phyloP scores from a whole-genome alignment of 2,888 invertebrate species.

The Papilio elwesi region DNA sequence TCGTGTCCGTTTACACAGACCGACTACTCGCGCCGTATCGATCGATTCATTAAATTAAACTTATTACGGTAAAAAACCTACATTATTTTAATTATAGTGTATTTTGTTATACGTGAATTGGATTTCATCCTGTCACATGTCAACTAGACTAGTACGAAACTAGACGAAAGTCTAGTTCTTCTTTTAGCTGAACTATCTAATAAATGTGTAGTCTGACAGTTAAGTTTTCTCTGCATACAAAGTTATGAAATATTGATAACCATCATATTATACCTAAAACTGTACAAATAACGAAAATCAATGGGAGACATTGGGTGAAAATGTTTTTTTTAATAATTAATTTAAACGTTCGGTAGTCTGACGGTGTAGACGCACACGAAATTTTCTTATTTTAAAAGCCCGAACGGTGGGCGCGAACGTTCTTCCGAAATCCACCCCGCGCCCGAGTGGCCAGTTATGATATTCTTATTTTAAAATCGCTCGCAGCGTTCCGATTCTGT shows the following conservation, averaged over 20 bases:
- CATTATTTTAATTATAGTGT: neutral
- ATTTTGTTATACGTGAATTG: too few species aligned
- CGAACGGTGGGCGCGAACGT: slow-evolving; percentile 73
- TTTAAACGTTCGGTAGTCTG: slow-evolving; percentile 58
- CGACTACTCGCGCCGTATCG: neutral
- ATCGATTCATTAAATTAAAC: neutral
- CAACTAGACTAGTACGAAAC: neutral
- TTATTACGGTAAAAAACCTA: neutral
- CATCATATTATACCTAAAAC: neutral
- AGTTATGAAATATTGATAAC: neutral
- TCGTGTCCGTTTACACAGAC: slow-evolving; percentile 34
- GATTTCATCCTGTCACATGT: neutral
- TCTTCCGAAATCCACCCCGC: slow-evolving; percentile 77
- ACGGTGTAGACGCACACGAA: slow-evolving; percentile 69
- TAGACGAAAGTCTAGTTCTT: neutral
- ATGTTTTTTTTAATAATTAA: slow-evolving; percentile 17
- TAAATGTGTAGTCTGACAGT: neutral
- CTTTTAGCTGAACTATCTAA: neutral
- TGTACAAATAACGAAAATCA: slow-evolving; percentile 5
- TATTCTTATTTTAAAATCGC: slow-evolving; percentile 82
- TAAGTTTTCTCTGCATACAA: neutral
- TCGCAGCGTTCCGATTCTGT: slow-evolving; percentile 81
- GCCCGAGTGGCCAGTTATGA: slow-evolving; percentile 79
- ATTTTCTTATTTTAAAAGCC: slow-evolving; percentile 81
- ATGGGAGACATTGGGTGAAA: slow-evolving; percentile 13